Percentiles rank a stretch among this genome's conserved stretches.
phyloP scores from a whole-genome alignment of 2,797 vertebrate genomes.

The Petrocephalus sullivani region DNA sequence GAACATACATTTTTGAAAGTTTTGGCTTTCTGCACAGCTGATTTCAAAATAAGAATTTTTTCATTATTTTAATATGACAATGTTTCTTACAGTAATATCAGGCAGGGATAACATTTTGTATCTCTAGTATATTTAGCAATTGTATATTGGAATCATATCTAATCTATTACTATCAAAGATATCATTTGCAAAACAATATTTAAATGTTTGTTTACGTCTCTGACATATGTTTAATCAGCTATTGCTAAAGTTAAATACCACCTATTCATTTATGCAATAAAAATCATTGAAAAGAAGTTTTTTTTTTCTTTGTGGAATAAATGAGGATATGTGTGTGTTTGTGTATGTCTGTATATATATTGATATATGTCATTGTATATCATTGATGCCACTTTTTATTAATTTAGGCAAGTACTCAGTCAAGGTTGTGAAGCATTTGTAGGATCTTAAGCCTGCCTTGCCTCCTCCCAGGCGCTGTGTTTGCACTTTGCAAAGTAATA shows the following conservation, averaged over 20 bases:
- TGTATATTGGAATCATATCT: slow-evolving; percentile 17
- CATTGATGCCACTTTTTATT: slow-evolving; percentile 32
- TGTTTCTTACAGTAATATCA: slow-evolving; percentile 17
- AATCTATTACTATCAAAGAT: slow-evolving; percentile 12
- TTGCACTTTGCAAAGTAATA: slow-evolving; percentile 63
- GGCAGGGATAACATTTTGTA: not conserved
- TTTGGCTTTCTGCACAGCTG: not conserved
- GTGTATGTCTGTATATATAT: not conserved
- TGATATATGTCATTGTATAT: not conserved
- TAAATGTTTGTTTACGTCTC: slow-evolving; percentile 18
- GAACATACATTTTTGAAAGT: not conserved
- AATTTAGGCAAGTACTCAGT: slow-evolving; percentile 20
- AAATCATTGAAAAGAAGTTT: slow-evolving; percentile 30
- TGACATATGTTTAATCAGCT: slow-evolving; percentile 20
- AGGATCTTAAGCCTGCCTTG: not conserved
- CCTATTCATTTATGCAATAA: slow-evolving; percentile 55
- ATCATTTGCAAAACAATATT: slow-evolving; percentile 21
- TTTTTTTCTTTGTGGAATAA: slow-evolving; percentile 9
- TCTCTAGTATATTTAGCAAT: slow-evolving; percentile 16
- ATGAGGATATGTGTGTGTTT: not conserved
- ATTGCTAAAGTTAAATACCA: slow-evolving; percentile 22
- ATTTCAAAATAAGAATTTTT: not conserved
- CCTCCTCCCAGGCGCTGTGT: slow-evolving; percentile 28
- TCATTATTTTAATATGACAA: slow-evolving; percentile 20
- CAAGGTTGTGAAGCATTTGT: slow-evolving; percentile 22